Percentiles rank a stretch among this genome's conserved stretches.
phyloP scores from a whole-genome alignment of 2,797 vertebrate genomes.

The Pipistrellus nathusii region DNA sequence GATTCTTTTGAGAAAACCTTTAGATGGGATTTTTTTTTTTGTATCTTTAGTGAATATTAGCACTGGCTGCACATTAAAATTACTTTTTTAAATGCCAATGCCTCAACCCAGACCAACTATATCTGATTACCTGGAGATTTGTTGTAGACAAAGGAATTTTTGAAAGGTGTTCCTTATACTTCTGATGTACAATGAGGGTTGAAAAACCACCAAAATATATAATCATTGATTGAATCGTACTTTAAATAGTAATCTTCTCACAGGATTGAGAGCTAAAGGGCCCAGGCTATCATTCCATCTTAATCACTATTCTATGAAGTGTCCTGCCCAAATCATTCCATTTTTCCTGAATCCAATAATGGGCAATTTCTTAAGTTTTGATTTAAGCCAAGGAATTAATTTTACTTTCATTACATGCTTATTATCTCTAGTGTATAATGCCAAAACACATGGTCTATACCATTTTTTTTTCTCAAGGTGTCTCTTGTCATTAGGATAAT shows the following conservation, averaged over 20 bases:
- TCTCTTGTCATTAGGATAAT: background rate
- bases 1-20: constrained; percentile 38
- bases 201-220: background rate
- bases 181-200: background rate
- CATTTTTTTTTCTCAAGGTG: background rate
- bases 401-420: background rate
- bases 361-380: background rate
- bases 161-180: background rate
- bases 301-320: background rate
- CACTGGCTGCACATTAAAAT: background rate
- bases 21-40: background rate
- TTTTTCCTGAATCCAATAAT: background rate
- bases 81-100: background rate
- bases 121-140: background rate
- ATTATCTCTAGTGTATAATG: background rate
- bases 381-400: background rate
- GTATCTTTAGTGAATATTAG: background rate
- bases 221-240: background rate
- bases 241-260: background rate
- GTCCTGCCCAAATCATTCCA: background rate
- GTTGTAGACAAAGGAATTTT: background rate
- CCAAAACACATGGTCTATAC: background rate
- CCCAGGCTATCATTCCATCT: background rate
- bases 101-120: background rate
- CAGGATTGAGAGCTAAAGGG: background rate